These are phyloP conservation scores for Suricata suricatta DNA, from an alignment of 2,113 vertebrate genomes.

Conservation along the genomic window DNA sequence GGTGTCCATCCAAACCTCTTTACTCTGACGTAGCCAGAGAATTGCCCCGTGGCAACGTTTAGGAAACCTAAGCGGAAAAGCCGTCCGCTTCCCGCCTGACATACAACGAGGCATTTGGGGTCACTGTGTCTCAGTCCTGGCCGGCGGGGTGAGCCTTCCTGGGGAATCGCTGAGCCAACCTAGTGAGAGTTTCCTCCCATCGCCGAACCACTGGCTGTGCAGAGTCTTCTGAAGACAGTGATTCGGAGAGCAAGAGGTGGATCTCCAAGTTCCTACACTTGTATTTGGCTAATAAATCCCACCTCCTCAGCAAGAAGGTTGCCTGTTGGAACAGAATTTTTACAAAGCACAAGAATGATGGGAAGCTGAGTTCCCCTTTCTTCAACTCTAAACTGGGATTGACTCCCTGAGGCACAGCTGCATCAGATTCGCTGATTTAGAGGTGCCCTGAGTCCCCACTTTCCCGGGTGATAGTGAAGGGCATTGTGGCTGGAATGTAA, in stretches of 20 bases:
- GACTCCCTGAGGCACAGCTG: not conserved
- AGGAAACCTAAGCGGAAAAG: not conserved
- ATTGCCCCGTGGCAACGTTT: not conserved
- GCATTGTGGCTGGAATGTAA: not conserved
- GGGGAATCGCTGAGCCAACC: slow-evolving; percentile 27
- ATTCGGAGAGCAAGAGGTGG: not conserved
- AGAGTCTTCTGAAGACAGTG: not conserved
- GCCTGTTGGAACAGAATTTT: not conserved
- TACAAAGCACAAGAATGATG: not conserved
- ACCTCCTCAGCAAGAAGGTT: not conserved
- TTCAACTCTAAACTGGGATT: not conserved
- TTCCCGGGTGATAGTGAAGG: not conserved
- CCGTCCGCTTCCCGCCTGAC: not conserved
- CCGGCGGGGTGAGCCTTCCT: not conserved
- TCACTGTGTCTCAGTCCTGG: not conserved
- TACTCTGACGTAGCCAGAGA: not conserved
- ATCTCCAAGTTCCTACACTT: not conserved
- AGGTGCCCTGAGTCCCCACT: not conserved
- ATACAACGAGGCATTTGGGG: not conserved
- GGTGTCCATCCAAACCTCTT: not conserved
- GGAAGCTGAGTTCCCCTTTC: slow-evolving; percentile 7
- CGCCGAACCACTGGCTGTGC: not conserved
- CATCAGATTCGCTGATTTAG: not conserved
- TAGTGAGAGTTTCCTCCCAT: not conserved
- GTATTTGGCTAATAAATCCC: not conserved